A percentile compares a stretch with the other conserved stretches of the same genome.
Conservation (phyloP, 1,140 invertebrate genomes). For the Copidosoma floridanum region DNA sequence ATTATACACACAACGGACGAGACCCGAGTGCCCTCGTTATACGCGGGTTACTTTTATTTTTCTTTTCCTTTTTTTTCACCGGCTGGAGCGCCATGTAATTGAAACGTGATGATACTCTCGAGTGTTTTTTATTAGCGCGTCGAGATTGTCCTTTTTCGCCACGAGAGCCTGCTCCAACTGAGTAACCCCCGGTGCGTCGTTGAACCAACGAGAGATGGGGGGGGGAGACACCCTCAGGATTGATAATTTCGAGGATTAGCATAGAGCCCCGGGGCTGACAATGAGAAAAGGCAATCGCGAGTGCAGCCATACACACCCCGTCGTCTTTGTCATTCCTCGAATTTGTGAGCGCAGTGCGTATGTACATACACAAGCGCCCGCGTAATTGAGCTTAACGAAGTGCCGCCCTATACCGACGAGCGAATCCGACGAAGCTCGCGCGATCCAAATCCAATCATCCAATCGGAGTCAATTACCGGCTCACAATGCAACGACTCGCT, state of each 20-base stretch:
- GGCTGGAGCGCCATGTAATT: constrained; percentile 9
- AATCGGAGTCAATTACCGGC: constrained; percentile 57
- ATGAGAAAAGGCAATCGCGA: neutral
- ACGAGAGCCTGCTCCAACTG: too few species aligned
- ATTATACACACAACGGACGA: too few species aligned
- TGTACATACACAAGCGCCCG: too few species aligned
- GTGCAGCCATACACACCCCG: neutral
- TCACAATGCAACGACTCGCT: constrained; percentile 44
- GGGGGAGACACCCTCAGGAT: too few species aligned
- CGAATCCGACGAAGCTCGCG: constrained; percentile 38
- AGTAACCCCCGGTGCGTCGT: too few species aligned
- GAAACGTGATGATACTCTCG: constrained; percentile 18
- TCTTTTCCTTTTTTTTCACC: neutral
- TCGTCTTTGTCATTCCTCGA: neutral
- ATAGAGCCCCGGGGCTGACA: too few species aligned
- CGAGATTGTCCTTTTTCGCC: too few species aligned
- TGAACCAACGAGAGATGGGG: too few species aligned
- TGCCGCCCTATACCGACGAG: constrained; percentile 37
- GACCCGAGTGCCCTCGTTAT: constrained; percentile 17
- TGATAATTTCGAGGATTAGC: too few species aligned
- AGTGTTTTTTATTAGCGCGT: constrained; percentile 17
- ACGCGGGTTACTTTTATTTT: neutral
- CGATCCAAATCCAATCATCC: constrained; percentile 57
- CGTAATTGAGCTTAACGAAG: constrained; percentile 53
- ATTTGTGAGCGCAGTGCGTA: constrained; percentile 6